Conservation (phyloP, 2,888 invertebrate genomes). For the Macaria notata region DNA sequence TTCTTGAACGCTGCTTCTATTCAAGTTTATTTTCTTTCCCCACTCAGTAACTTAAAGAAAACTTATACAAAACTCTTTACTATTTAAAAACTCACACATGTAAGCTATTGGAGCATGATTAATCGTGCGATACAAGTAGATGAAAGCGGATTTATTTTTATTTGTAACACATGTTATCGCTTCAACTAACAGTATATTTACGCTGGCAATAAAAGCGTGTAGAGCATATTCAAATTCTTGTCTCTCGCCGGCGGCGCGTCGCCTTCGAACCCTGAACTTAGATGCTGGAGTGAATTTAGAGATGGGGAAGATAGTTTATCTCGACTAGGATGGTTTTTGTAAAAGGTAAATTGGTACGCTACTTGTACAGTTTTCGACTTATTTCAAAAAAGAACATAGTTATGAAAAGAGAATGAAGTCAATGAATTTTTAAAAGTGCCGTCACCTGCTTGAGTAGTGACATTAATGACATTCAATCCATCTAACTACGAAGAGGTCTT, state of each 20-base stretch:
- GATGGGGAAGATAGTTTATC: background rate
- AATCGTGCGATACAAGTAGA: slow-evolving; percentile 29
- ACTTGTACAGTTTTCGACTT: too few relatives aligned
- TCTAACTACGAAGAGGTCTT: too few relatives aligned
- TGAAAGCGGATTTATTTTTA: slow-evolving; percentile 36
- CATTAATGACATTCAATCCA: too few relatives aligned
- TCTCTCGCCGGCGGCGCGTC: slow-evolving; percentile 30
- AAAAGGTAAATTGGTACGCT: too few relatives aligned
- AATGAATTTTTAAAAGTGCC: too few relatives aligned
- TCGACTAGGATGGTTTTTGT: too few relatives aligned
- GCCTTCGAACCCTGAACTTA: slow-evolving; percentile 37
- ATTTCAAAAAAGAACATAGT: too few relatives aligned
- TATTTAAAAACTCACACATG: slow-evolving; percentile 31
- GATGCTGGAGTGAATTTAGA: slow-evolving; percentile 36
- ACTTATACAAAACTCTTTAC: background rate
- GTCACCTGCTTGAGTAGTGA: too few relatives aligned
- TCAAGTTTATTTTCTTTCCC: slow-evolving; percentile 7
- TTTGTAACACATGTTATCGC: slow-evolving; percentile 37
- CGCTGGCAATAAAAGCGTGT: slow-evolving; percentile 34
- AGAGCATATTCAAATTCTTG: slow-evolving; percentile 35
- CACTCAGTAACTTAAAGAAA: background rate
- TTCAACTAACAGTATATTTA: slow-evolving; percentile 41
- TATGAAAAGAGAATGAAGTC: too few relatives aligned
- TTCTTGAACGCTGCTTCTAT: too few relatives aligned
- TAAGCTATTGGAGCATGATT: slow-evolving; percentile 32